A percentile compares a stretch with the other conserved stretches of the same genome.
phyloP scores from a whole-genome alignment of 2,888 invertebrate species.

The Andrena bucephala region DNA sequence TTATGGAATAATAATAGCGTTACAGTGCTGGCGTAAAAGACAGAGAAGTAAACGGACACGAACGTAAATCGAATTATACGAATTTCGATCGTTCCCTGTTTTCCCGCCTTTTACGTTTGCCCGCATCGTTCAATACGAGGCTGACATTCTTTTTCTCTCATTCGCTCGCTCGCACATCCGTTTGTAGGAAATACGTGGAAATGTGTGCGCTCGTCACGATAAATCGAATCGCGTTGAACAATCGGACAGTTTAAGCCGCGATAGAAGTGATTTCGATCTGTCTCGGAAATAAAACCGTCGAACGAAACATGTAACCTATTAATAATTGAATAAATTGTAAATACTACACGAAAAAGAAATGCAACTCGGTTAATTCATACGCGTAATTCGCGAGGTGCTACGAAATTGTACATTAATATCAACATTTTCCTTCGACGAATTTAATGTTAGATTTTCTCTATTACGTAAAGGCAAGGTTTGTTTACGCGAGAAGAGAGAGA shows the following conservation, averaged over 20 bases:
- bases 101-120: conserved; percentile 8
- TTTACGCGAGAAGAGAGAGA: conserved; percentile 2
- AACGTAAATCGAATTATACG: not conserved
- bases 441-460: not conserved
- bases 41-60: not conserved
- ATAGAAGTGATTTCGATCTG: not conserved
- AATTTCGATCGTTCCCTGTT: conserved; percentile 13
- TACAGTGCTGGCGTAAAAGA: not conserved
- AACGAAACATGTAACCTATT: not conserved
- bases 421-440: not conserved
- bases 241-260: not conserved
- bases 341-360: too few species aligned
- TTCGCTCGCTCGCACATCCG: not conserved
- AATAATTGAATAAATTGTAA: not conserved
- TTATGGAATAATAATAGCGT: conserved; percentile 2
- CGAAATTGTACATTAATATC: not conserved
- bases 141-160: not conserved
- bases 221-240: not conserved
- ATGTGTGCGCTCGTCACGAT: not conserved
- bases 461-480: not conserved
- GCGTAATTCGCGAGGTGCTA: not conserved
- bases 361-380: not conserved
- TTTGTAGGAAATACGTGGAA: not conserved
- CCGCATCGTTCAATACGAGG: not conserved
- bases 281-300: not conserved